Percentiles rank a stretch among this genome's conserved stretches.
These are phyloP conservation scores for Zootoca vivipara DNA, from an alignment of 2,113 vertebrate species.

Conservation along the genomic window DNA sequence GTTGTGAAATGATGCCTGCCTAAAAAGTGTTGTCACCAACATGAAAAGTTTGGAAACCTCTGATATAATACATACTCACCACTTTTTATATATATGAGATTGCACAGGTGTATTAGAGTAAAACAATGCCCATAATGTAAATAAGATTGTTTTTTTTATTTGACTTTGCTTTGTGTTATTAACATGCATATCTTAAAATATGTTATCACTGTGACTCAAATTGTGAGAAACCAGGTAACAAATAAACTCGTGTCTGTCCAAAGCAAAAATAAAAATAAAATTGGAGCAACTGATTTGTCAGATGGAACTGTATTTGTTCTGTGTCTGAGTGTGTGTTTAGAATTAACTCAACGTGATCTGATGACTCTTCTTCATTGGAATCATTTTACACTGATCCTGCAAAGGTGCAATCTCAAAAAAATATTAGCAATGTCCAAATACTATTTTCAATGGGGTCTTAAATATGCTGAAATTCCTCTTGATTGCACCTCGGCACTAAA, in stretches of 20 bases:
- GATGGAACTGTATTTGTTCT: conserved; percentile 41
- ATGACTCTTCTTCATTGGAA: background rate
- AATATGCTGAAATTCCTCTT: background rate
- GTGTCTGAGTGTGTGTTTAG: background rate
- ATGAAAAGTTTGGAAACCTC: too few relatives aligned
- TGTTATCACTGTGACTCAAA: conserved; percentile 30
- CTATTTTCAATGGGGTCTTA: background rate
- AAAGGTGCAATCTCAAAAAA: background rate
- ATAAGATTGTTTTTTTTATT: conserved; percentile 26
- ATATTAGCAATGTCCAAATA: background rate
- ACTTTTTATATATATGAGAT: background rate
- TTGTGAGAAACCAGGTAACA: conserved; percentile 10
- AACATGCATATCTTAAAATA: conserved; percentile 57
- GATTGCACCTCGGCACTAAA: background rate
- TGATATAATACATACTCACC: background rate
- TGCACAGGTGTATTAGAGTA: conserved; percentile 2
- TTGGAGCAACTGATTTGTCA: conserved; percentile 52
- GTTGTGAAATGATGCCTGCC: too few relatives aligned
- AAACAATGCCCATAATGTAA: conserved; percentile 21
- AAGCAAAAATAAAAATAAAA: conserved; percentile 69
- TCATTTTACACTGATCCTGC: background rate
- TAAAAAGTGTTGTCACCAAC: too few relatives aligned
- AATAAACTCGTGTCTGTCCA: conserved; percentile 49
- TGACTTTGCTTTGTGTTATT: conserved; percentile 55
- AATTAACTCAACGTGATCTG: background rate